A percentile compares a stretch with the other conserved stretches of the same genome.
These are phyloP conservation scores for Pangasius djambal DNA, from an alignment of 2,797 vertebrate genomes.

Conservation along the genomic window DNA sequence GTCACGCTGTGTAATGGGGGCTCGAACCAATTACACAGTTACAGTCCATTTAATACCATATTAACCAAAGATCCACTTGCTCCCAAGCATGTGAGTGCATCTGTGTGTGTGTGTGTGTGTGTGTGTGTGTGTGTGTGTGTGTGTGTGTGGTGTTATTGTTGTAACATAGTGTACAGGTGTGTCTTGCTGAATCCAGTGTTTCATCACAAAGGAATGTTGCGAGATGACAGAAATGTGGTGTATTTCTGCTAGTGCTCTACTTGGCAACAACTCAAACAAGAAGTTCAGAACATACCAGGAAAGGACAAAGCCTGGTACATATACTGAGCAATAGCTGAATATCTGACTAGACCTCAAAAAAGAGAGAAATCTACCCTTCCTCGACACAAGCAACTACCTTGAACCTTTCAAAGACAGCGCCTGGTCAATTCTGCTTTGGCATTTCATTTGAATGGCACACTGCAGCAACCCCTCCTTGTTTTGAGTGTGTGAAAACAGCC, in stretches of 20 bases:
- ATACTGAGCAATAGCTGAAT: neutral
- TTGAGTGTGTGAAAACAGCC: neutral
- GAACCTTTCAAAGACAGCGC: too few species aligned
- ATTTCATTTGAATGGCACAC: neutral
- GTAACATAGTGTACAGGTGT: neutral
- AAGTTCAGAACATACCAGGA: neutral
- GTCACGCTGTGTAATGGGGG: conserved; percentile 6
- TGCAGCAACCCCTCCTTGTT: neutral
- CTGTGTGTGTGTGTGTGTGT: conserved; percentile 13
- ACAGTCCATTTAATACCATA: conserved; percentile 31
- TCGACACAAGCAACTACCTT: neutral
- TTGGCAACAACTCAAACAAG: neutral
- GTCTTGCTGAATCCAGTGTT: neutral
- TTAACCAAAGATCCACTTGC: conserved; percentile 8
- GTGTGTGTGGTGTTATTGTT: neutral
- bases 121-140: neutral
- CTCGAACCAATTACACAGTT: conserved; percentile 36
- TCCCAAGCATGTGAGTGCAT: neutral
- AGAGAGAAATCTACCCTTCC: neutral
- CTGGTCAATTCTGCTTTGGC: neutral
- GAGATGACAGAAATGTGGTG: neutral
- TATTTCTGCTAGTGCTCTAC: neutral
- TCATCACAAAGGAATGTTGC: neutral
- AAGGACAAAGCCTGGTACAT: neutral
- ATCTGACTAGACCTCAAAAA: neutral